These are phyloP conservation scores for Heterodera filipjevi DNA, from an alignment of 2,888 invertebrate genomes.

Conservation along the genomic window DNA sequence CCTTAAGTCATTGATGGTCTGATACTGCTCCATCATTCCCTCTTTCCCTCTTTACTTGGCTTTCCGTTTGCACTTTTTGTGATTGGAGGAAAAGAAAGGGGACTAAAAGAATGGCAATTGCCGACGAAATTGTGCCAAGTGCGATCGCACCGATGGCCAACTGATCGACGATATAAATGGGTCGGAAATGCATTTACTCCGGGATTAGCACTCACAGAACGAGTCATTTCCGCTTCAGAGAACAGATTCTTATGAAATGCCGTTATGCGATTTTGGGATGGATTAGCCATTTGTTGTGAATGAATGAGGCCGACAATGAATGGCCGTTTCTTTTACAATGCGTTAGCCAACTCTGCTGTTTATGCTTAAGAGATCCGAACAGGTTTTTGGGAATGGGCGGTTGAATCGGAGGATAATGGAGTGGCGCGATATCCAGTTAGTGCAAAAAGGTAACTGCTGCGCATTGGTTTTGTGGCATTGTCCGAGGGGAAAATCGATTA, in stretches of 20 bases:
- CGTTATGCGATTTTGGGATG: neutral
- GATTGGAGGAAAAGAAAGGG: slow-evolving; percentile 31
- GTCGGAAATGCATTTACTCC: neutral
- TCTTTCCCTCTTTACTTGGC: slow-evolving; percentile 11
- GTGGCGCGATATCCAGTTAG: neutral
- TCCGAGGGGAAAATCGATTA: neutral
- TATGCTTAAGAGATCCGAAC: neutral
- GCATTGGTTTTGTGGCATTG: neutral
- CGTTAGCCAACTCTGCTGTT: neutral
- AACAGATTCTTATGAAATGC: neutral
- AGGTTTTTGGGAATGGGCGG: neutral
- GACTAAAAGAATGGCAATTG: slow-evolving; percentile 16
- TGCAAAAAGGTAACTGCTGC: neutral
- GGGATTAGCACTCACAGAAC: slow-evolving; percentile 1
- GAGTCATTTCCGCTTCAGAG: slow-evolving; percentile 14
- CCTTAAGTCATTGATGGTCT: slow-evolving; percentile 9
- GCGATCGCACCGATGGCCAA: slow-evolving; percentile 27
- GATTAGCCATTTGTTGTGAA: slow-evolving; percentile 3
- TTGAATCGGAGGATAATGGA: neutral
- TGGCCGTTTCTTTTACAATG: slow-evolving; percentile 2
- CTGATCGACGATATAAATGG: slow-evolving; percentile 10
- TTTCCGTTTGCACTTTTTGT: slow-evolving; percentile 14
- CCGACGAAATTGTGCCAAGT: slow-evolving; percentile 28
- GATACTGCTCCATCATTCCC: neutral
- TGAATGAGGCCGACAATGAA: neutral